Conservation (phyloP, 2,888 invertebrate species). For the Athalia cordata region DNA sequence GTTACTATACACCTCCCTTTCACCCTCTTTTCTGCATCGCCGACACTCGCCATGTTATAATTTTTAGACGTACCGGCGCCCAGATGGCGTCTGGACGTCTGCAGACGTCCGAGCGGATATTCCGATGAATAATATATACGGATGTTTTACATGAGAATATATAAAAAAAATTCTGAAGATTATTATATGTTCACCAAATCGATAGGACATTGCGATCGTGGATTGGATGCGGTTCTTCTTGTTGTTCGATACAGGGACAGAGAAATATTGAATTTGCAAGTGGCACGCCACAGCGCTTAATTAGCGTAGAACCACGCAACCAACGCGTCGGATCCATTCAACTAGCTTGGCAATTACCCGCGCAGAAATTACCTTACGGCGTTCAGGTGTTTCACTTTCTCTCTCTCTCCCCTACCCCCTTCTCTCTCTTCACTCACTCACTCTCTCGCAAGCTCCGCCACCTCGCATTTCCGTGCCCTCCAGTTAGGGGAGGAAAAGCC, state of each 20-base stretch:
- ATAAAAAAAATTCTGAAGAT: neutral
- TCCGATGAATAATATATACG: neutral
- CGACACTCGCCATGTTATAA: conserved; percentile 13
- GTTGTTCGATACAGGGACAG: conserved; percentile 26
- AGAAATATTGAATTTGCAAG: conserved; percentile 55
- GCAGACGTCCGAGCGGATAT: conserved; percentile 4
- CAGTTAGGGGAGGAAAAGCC: neutral
- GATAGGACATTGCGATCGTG: no score
- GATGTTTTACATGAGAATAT: neutral
- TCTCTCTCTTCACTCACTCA: neutral
- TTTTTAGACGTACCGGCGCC: conserved; percentile 31
- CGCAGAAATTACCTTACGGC: conserved; percentile 29
- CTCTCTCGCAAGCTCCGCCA: neutral
- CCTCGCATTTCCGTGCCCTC: conserved; percentile 3
- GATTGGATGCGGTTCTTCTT: conserved; percentile 7
- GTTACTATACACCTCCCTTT: conserved; percentile 14
- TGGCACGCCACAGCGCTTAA: conserved; percentile 58
- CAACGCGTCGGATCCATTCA: conserved; percentile 42
- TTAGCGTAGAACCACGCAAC: conserved; percentile 53
- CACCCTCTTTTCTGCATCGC: neutral
- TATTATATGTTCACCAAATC: no score
- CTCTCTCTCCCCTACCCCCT: conserved; percentile 13
- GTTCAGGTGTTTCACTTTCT: conserved; percentile 38
- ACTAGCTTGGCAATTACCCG: conserved; percentile 40
- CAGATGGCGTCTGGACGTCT: conserved; percentile 11